A percentile compares a stretch with the other conserved stretches of the same genome.
Evolutionary conservation across 2,797 vertebrate genomes (phyloP).

Genomic region (Danio choprae): DNA sequence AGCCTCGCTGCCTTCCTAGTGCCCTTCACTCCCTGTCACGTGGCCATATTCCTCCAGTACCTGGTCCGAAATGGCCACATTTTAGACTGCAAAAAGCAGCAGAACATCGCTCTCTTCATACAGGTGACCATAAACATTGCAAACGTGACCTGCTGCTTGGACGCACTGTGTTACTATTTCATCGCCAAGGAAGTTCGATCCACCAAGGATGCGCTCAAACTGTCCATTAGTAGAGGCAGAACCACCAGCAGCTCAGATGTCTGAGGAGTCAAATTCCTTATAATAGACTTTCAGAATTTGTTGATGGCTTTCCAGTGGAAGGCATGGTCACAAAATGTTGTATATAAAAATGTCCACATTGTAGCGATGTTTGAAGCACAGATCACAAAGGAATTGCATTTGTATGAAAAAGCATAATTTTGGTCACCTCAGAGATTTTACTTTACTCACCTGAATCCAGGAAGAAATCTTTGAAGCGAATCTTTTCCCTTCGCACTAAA

Average conservation of each 20-base stretch:
- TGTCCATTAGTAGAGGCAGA: conserved; percentile 63
- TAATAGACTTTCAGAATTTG: neutral
- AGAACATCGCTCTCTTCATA: conserved; percentile 83
- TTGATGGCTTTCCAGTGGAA: neutral
- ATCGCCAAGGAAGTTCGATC: conserved; percentile 81
- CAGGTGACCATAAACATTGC: conserved; percentile 85
- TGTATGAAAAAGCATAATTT: neutral
- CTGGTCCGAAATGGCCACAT: conserved; percentile 82
- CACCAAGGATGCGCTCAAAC: conserved; percentile 60
- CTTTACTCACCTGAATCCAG: neutral
- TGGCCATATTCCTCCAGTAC: conserved; percentile 88
- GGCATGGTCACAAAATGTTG: neutral
- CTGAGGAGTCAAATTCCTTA: conserved; percentile 56
- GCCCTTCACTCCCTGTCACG: conserved; percentile 88
- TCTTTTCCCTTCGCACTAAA: neutral
- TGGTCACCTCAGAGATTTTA: neutral
- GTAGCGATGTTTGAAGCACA: neutral
- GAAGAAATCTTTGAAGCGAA: neutral
- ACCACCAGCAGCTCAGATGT: conserved; percentile 72
- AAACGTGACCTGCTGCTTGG: conserved; percentile 91
- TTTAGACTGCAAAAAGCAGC: conserved; percentile 69
- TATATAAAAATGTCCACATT: neutral
- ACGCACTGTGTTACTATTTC: conserved; percentile 92
- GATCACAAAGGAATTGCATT: neutral
- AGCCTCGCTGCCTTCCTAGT: conserved; percentile 85